Evolutionary conservation across 2,113 vertebrate species (phyloP).

Genomic region (zebrafish (Danio rerio)): GRCz12tu NC_133177.1:29705001-29705500

Average conservation of each 20-base stretch:
- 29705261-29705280: background rate
- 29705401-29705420: constrained; percentile 6
- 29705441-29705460: constrained; percentile 5
- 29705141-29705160: background rate
- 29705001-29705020: background rate
- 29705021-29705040: background rate
- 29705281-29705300: background rate
- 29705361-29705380: background rate
- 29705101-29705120: background rate
- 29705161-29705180: background rate
- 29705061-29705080: background rate
- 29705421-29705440: background rate
- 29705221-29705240: background rate
- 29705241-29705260: background rate
- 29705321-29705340: constrained; percentile 1
- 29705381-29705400: background rate
- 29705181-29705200: background rate
- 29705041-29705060: too few species aligned
- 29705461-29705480: constrained; percentile 10
- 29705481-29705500: background rate
- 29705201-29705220: background rate
- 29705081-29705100: background rate
- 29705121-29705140: background rate
- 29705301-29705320: background rate
- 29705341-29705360: constrained; percentile 22